phyloP scores from a whole-genome alignment of 1,140 invertebrate genomes.

The Anagrus nilaparvatae region DNA sequence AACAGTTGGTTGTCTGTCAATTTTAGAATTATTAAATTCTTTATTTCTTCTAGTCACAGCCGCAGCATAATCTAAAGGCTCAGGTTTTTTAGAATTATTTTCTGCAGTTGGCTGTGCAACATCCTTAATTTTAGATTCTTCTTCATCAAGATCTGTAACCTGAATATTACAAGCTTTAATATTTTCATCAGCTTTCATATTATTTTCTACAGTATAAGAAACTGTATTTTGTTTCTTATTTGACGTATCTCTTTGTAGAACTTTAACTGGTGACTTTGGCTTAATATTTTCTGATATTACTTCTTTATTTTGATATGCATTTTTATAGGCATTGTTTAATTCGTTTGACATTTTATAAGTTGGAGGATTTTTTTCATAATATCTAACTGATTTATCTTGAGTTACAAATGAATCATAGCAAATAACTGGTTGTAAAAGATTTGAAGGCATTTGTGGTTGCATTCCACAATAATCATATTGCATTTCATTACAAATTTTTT shows the following conservation, averaged over 20 bases:
- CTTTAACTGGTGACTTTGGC: constrained; percentile 14
- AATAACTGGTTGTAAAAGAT: no score
- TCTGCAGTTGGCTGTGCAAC: constrained; percentile 2
- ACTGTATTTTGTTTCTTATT: constrained; percentile 7
- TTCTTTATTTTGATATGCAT: no score
- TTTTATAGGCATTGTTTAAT: no score
- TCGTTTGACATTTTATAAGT: no score
- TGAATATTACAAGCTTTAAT: constrained; percentile 14
- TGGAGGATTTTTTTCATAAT: no score
- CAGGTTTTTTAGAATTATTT: constrained; percentile 3
- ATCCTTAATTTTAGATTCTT: constrained; percentile 14
- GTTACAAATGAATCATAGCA: no score
- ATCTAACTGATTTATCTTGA: no score
- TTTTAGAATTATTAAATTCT: constrained; percentile 6
- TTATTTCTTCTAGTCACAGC: no score
- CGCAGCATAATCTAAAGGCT: constrained; percentile 11
- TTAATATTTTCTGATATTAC: no score
- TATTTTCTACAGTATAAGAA: constrained; percentile 15
- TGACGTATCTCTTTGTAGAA: constrained; percentile 12
- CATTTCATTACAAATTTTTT: no score
- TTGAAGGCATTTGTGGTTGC: no score
- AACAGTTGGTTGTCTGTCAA: constrained; percentile 5
- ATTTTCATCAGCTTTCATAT: constrained; percentile 9
- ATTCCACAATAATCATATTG: no score
- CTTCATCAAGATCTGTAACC: constrained; percentile 27